These are phyloP conservation scores for Manis pentadactyla DNA, from an alignment of 2,797 vertebrate genomes.

Conservation along the genomic window DNA sequence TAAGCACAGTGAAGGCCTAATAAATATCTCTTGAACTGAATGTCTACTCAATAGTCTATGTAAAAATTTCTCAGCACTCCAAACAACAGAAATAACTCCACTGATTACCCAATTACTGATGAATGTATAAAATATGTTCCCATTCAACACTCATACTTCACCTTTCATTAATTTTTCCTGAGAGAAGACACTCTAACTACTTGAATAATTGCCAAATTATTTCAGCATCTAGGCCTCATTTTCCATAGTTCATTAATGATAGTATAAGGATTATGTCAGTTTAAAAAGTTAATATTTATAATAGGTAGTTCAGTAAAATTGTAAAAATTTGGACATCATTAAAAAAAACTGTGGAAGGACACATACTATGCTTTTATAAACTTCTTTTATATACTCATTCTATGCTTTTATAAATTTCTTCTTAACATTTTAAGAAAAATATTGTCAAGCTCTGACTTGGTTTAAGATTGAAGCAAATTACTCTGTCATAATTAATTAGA, in stretches of 20 bases:
- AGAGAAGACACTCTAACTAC: neutral
- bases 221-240: slow-evolving; percentile 11
- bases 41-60: neutral
- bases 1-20: neutral
- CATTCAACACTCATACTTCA: neutral
- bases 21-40: neutral
- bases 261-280: neutral
- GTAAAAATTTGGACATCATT: neutral
- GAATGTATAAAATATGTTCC: neutral
- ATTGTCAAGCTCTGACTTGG: slow-evolving; percentile 3
- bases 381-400: neutral
- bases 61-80: neutral
- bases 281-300: slow-evolving; percentile 34
- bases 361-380: neutral
- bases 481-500: slow-evolving; percentile 64
- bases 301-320: neutral
- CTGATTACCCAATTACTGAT: neutral
- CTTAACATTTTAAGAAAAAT: slow-evolving; percentile 53
- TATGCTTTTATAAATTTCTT: neutral
- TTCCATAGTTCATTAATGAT: slow-evolving; percentile 19
- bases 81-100: slow-evolving; percentile 3
- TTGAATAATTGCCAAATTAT: slow-evolving; percentile 39
- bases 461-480: slow-evolving; percentile 55
- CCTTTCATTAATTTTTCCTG: neutral
- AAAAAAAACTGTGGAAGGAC: no score